phyloP scores from a whole-genome alignment of 2,888 invertebrate genomes.

The Macaria liturata region DNA sequence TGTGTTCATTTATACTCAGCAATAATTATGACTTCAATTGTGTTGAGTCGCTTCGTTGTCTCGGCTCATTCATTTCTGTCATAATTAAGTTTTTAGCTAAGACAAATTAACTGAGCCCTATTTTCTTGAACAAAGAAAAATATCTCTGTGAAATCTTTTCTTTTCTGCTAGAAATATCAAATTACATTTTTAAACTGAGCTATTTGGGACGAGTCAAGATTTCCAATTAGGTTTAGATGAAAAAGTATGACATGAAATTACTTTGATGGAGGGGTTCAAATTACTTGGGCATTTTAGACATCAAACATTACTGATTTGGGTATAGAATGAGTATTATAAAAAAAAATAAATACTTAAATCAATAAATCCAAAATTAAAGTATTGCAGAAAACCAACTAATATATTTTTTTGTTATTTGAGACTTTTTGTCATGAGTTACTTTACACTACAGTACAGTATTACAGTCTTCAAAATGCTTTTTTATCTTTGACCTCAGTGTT shows the following conservation, averaged over 20 bases:
- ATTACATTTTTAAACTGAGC: slow-evolving; percentile 13
- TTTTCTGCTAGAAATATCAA: slow-evolving; percentile 7
- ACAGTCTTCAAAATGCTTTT: too few relatives aligned
- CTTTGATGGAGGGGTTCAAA: slow-evolving; percentile 9
- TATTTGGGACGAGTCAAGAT: slow-evolving; percentile 9
- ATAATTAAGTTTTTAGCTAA: slow-evolving; percentile 55
- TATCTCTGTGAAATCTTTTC: slow-evolving; percentile 20
- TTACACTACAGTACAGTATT: too few relatives aligned
- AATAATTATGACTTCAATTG: slow-evolving; percentile 45
- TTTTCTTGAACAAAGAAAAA: slow-evolving; percentile 38
- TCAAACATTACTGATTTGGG: too few relatives aligned
- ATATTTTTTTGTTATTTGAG: too few relatives aligned
- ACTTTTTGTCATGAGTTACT: too few relatives aligned
- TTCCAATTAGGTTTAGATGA: slow-evolving; percentile 8
- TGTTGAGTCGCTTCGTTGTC: slow-evolving; percentile 38
- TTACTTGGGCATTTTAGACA: not conserved
- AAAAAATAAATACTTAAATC: too few relatives aligned
- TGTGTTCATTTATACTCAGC: slow-evolving; percentile 17
- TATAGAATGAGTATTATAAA: too few relatives aligned
- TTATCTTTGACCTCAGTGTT: too few relatives aligned
- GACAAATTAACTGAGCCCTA: slow-evolving; percentile 50
- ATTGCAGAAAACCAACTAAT: too few relatives aligned
- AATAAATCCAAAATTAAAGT: too few relatives aligned
- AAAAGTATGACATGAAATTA: slow-evolving; percentile 8
- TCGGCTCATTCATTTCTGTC: slow-evolving; percentile 43